Evolutionary conservation across 2,113 vertebrate genomes (phyloP), one percentile per base, ranked within the genome.

Genomic region (Silurus glanis): DNA sequence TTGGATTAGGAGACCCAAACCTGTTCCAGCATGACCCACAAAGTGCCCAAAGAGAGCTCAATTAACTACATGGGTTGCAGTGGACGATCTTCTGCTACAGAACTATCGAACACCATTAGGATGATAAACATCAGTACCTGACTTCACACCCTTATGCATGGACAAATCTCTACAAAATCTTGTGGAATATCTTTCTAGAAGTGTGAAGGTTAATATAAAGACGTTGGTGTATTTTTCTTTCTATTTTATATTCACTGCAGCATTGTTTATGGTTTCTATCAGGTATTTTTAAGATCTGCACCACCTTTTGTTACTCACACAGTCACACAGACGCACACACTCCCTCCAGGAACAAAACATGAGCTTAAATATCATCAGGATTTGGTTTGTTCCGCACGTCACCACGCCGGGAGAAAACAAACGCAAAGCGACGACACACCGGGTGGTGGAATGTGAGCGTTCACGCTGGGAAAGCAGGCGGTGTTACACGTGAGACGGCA

Each of bases 391-490:
- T 82, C 21, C 28, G 45, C n/a, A 86, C 49, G 56, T 49, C 85
- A 51, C 51, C 9, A 14, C n/a, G 2, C 37, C 37, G 58, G 19
- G 37, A 23, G 45, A 74, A 64, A 86, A 72, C 4, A 51, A 53
- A 14, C 17, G 9, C 1, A 8, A 17, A 45, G 47, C 9, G 0
- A 1, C 12, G 62, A 72, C 9, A 37, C 66, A 72, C 47, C 49
- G 66, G 58, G 53, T 61, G 56, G 6, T 53, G 85, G 78, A 28
- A 67, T 74, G 79, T 86, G 85, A 86, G 53, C 16, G 3, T 53
- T 37, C 76, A 56, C 72, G 76, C 78, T 86, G 85, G 14, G 80
- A 75, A 82, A 62, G 85, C 79, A 86, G 55, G 67, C 74, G 67
- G 79, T 28, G 61, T 59, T 28, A 71, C 66, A 75, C n/a, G 85